These are phyloP conservation scores for Drosophila mayaguana DNA, from an alignment of 2,888 invertebrate genomes.

Conservation along the genomic window DNA sequence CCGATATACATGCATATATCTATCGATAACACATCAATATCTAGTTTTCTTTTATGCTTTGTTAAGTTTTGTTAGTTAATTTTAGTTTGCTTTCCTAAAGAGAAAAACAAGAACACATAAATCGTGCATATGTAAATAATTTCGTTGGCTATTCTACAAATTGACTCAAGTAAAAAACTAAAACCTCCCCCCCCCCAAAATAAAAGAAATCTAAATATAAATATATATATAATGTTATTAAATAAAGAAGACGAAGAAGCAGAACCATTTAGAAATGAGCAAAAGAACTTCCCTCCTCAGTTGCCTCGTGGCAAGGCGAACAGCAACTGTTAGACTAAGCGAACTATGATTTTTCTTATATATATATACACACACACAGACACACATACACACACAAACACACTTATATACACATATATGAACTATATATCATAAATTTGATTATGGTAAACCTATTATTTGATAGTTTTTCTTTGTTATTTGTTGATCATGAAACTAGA, in stretches of 20 bases:
- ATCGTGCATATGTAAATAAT: slow-evolving; percentile 72
- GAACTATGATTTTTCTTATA: slow-evolving; percentile 67
- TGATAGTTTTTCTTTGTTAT: slow-evolving; percentile 68
- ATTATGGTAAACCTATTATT: slow-evolving; percentile 52
- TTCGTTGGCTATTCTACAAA: slow-evolving; percentile 65
- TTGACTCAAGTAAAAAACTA: slow-evolving; percentile 42
- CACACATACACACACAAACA: slow-evolving; percentile 1
- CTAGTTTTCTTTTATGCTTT: slow-evolving; percentile 43
- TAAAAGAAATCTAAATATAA: slow-evolving; percentile 27
- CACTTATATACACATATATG: slow-evolving; percentile 37
- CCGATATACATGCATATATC: not conserved
- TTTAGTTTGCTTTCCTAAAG: slow-evolving; percentile 23
- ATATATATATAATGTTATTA: slow-evolving; percentile 12
- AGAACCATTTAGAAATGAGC: slow-evolving; percentile 72
- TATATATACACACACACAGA: slow-evolving; percentile 19
- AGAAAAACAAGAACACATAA: slow-evolving; percentile 25
- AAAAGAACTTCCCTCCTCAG: slow-evolving; percentile 80
- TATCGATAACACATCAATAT: slow-evolving; percentile 19
- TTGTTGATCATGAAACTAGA: slow-evolving; percentile 54
- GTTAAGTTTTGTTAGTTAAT: slow-evolving; percentile 59
- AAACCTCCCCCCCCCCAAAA: slow-evolving; percentile 38
- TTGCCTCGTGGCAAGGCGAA: slow-evolving; percentile 54
- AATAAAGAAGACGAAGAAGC: slow-evolving; percentile 18
- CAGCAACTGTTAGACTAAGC: slow-evolving; percentile 75
- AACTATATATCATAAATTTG: slow-evolving; percentile 25